phyloP scores from a whole-genome alignment of 2,113 vertebrate species.

The Dolichallabes microphthalmus region DNA sequence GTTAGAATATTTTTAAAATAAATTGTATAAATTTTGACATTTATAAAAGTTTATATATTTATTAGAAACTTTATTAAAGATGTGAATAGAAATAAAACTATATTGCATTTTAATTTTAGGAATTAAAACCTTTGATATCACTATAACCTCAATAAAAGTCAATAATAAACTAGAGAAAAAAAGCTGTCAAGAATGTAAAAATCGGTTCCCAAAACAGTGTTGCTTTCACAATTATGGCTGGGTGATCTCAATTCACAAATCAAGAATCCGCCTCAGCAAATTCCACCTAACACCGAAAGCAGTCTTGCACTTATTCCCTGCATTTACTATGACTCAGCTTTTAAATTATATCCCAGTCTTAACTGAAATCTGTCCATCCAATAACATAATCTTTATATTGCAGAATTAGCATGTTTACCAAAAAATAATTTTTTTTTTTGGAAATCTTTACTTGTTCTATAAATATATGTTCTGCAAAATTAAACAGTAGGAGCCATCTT shows the following conservation, averaged over 20 bases:
- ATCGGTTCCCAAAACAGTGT: neutral
- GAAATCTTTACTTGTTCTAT: neutral
- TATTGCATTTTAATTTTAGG: neutral
- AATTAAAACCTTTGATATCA: neutral
- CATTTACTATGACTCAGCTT: slow-evolving; percentile 39
- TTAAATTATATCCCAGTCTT: slow-evolving; percentile 9
- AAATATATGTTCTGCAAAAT: slow-evolving; percentile 6
- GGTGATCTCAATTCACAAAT: slow-evolving; percentile 32
- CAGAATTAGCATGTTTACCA: neutral
- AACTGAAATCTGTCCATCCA: neutral
- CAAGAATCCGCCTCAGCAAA: slow-evolving; percentile 21
- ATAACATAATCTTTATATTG: neutral
- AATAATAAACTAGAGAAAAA: neutral
- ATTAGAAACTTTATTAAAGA: neutral
- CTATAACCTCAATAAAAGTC: neutral
- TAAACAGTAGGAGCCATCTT: neutral
- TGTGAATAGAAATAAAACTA: neutral
- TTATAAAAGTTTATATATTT: neutral
- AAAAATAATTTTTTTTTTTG: neutral
- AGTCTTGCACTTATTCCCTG: slow-evolving; percentile 32
- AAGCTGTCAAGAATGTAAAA: neutral
- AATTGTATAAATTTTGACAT: neutral
- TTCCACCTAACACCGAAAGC: slow-evolving; percentile 14
- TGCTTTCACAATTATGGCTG: neutral
- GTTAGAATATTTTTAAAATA: neutral